Percentiles rank a stretch among this genome's conserved stretches.
Conservation (phyloP, 2,113 vertebrate genomes). For the Scomber scombrus region DNA sequence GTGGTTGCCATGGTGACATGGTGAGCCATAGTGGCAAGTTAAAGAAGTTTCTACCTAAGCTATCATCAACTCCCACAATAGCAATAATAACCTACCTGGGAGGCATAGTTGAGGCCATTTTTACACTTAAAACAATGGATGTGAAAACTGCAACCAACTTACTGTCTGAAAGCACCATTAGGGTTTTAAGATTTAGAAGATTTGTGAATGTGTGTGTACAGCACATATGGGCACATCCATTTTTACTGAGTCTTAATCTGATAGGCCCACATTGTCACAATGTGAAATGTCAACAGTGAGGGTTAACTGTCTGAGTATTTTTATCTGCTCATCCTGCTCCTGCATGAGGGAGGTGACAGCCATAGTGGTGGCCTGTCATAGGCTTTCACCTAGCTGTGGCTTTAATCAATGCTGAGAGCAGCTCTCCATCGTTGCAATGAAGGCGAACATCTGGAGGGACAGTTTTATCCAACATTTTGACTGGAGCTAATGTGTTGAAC, state of each 20-base stretch:
- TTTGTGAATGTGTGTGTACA: not conserved
- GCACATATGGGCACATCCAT: conserved; percentile 1
- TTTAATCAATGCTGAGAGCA: conserved; percentile 61
- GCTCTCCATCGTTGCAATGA: conserved; percentile 26
- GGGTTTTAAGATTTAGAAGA: not conserved
- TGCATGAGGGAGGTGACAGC: conserved; percentile 46
- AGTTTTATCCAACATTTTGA: conserved; percentile 36
- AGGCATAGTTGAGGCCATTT: too few relatives aligned
- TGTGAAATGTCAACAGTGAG: conserved; percentile 56
- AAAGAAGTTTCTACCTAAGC: too few relatives aligned
- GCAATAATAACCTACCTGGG: too few relatives aligned
- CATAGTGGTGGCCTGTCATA: conserved; percentile 55
- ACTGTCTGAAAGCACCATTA: too few relatives aligned
- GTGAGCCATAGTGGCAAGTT: too few relatives aligned
- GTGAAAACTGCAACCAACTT: too few relatives aligned
- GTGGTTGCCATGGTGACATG: too few relatives aligned
- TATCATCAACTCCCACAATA: too few relatives aligned
- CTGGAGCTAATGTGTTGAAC: conserved; percentile 42
- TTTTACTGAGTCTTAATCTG: conserved; percentile 38
- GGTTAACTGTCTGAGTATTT: conserved; percentile 52
- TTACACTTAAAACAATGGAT: too few relatives aligned
- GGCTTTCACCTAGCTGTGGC: conserved; percentile 44
- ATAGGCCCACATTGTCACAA: conserved; percentile 31
- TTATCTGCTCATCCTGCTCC: conserved; percentile 51
- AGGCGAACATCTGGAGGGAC: conserved; percentile 35